Conservation (phyloP, 2,888 invertebrate species). For the Andrena minutula region DNA sequence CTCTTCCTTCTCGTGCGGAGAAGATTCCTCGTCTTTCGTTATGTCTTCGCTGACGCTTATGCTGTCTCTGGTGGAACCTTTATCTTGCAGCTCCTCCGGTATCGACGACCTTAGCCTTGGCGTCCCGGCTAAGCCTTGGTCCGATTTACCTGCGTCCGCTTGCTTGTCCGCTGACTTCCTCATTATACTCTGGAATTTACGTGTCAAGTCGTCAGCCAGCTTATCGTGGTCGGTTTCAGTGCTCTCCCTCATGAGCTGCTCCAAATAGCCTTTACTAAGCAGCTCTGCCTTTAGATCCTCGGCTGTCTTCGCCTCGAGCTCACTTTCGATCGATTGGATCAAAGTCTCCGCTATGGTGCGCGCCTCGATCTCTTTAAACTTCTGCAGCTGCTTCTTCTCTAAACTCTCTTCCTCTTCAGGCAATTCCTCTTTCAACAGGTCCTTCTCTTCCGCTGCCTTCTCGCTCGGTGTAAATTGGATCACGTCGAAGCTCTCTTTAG, state of each 20-base stretch:
- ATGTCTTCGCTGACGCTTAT: slow-evolving; percentile 80
- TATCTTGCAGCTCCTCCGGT: slow-evolving; percentile 73
- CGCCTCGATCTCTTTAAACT: slow-evolving; percentile 71
- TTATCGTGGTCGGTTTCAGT: slow-evolving; percentile 73
- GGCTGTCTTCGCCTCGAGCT: slow-evolving; percentile 76
- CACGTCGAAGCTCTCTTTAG: slow-evolving; percentile 68
- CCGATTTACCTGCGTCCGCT: not conserved
- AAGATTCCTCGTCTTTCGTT: slow-evolving; percentile 81
- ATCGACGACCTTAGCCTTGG: slow-evolving; percentile 39
- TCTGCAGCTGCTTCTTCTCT: slow-evolving; percentile 63
- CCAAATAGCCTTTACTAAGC: slow-evolving; percentile 63
- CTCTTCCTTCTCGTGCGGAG: slow-evolving; percentile 75
- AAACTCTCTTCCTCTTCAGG: slow-evolving; percentile 35
- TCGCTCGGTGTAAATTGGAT: slow-evolving; percentile 61
- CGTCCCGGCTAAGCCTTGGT: not conserved
- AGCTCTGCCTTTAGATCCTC: slow-evolving; percentile 50
- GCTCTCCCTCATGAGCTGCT: slow-evolving; percentile 60
- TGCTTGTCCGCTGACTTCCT: slow-evolving; percentile 64
- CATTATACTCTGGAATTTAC: slow-evolving; percentile 79
- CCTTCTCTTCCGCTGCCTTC: slow-evolving; percentile 45
- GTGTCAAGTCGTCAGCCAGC: slow-evolving; percentile 80
- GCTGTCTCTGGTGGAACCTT: slow-evolving; percentile 75
- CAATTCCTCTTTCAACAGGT: slow-evolving; percentile 42
- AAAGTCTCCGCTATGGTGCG: slow-evolving; percentile 79
- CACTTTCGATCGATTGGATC: slow-evolving; percentile 80